Conservation (phyloP, 2,113 vertebrate genomes). For the Ptychochromis oligacanthus region DNA sequence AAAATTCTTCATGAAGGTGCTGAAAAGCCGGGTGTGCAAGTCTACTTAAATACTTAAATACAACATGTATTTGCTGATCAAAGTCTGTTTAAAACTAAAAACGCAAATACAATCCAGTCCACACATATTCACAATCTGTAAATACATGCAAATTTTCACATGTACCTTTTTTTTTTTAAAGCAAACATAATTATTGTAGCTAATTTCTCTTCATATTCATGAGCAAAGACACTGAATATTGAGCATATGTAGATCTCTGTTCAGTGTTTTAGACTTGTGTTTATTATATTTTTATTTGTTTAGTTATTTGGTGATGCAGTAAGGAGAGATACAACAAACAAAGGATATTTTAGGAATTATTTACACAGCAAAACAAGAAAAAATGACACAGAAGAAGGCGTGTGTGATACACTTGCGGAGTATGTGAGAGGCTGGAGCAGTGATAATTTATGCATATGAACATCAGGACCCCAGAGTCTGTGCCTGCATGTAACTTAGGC, state of each 20-base stretch:
- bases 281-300: background rate
- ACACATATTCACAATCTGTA: too few relatives aligned
- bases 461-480: slow-evolving; percentile 57
- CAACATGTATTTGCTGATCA: too few relatives aligned
- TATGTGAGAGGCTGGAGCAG: slow-evolving; percentile 13
- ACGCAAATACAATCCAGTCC: too few relatives aligned
- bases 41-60: too few relatives aligned
- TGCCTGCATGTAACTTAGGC: slow-evolving; percentile 66
- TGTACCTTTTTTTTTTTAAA: too few relatives aligned
- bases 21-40: background rate
- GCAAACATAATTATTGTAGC: too few relatives aligned
- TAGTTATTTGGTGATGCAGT: background rate
- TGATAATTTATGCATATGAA: slow-evolving; percentile 24
- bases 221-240: too few relatives aligned
- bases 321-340: background rate
- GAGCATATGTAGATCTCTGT: too few relatives aligned
- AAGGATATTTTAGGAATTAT: background rate
- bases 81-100: too few relatives aligned
- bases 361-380: background rate
- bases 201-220: too few relatives aligned
- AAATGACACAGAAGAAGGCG: background rate
- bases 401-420: background rate
- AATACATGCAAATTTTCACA: too few relatives aligned
- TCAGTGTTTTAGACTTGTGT: too few relatives aligned
- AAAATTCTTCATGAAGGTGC: background rate